These are phyloP conservation scores for Ditylenchus weischeri DNA, from an alignment of 2,888 invertebrate species.

Conservation along the genomic window DNA sequence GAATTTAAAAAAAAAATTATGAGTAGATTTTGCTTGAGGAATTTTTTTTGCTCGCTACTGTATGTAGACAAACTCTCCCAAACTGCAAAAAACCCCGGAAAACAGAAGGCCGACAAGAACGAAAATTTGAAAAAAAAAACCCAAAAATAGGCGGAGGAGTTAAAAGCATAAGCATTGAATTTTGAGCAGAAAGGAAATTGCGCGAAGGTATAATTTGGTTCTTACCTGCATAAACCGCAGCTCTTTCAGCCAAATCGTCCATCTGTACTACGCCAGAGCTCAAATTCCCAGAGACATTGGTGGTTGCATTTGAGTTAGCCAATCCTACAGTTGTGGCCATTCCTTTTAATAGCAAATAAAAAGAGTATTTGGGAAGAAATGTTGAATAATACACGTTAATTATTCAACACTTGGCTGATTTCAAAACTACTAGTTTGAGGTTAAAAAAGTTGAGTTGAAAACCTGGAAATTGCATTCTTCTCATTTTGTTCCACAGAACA, in stretches of 20 bases:
- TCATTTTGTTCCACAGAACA: conserved; percentile 54
- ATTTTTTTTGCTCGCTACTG: no score
- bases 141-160: neutral
- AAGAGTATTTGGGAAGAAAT: no score
- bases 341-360: neutral
- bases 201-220: no score
- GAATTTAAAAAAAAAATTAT: no score
- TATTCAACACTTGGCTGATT: no score
- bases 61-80: no score
- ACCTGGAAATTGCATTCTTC: conserved; percentile 50
- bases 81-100: no score
- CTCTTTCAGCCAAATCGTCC: conserved; percentile 56
- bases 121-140: neutral
- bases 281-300: conserved; percentile 34
- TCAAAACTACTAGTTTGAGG: no score
- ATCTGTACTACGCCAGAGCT: conserved; percentile 51
- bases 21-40: no score
- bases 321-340: conserved; percentile 5
- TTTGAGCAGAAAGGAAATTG: neutral
- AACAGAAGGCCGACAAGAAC: neutral
- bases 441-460: neutral
- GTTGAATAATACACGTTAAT: no score
- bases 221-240: conserved; percentile 49
- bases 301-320: conserved; percentile 2
- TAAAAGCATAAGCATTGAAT: neutral